Percentiles rank a stretch among this genome's conserved stretches.
These are phyloP conservation scores for Zaprionus tsacasi DNA, from an alignment of 1,140 invertebrate species.

Conservation along the genomic window DNA sequence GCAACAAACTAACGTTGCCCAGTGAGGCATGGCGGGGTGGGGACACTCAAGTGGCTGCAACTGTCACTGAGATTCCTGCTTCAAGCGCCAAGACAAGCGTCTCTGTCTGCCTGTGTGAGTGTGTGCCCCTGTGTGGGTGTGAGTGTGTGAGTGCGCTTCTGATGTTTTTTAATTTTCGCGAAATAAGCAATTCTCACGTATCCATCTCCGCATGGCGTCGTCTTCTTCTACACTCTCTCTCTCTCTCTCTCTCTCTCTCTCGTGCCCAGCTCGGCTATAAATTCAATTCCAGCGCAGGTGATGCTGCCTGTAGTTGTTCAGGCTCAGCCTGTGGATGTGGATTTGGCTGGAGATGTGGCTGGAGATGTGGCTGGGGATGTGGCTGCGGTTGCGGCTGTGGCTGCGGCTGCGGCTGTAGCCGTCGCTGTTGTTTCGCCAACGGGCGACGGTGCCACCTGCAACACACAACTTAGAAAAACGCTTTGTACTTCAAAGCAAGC, in stretches of 20 bases:
- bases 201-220: conserved; percentile 56
- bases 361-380: neutral
- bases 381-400: neutral
- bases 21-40: conserved; percentile 2
- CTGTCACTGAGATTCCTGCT: conserved; percentile 62
- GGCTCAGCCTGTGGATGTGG: neutral
- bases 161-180: conserved; percentile 79
- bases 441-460: conserved; percentile 61
- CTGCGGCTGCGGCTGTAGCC: conserved; percentile 12
- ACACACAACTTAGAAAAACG: conserved; percentile 44
- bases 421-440: conserved; percentile 68
- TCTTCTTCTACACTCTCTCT: conserved; percentile 31
- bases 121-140: neutral
- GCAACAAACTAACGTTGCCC: conserved; percentile 56
- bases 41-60: conserved; percentile 67
- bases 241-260: no score
- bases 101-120: conserved; percentile 1
- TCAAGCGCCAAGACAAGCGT: conserved; percentile 26
- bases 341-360: neutral
- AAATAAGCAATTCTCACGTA: conserved; percentile 82
- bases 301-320: neutral
- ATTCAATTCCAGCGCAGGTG: conserved; percentile 58
- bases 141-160: conserved; percentile 44
- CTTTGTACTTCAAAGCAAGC: conserved; percentile 79
- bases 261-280: conserved; percentile 41